Evolutionary conservation across 2,113 vertebrate genomes (phyloP), one percentile per base, ranked within the genome.

Genomic region (Amphiprion percula): DNA sequence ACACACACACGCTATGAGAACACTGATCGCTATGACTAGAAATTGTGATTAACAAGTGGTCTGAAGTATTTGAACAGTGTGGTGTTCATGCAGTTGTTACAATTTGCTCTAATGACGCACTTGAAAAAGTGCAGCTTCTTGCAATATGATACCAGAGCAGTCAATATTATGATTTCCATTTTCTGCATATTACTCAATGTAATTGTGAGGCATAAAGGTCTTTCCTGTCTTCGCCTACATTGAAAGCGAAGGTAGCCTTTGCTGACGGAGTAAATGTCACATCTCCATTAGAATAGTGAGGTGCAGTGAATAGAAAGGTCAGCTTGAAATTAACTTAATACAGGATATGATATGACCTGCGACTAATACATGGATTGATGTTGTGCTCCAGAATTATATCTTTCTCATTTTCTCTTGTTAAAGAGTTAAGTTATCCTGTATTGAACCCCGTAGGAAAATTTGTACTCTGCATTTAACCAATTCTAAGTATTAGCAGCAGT

Each of bases 231-330:
- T 74, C 33, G 15, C 30, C 17, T 21, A 28, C 44, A 23, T 19
- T 58, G 41, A 79, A 77, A 30, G 53, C 46, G 19, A 17, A 44
- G 5, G 39, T 17, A 66, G 64, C 15, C 24, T 62, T 15, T 33
- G 5, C 21, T 39, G 33, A 21, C 64, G 44, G 14, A 78, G 61
- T 65, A 66, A 81, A 70, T 56, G 59, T 83, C 80, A 86, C 61
- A 79, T 87, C 60, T 79, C 71, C 58, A 79, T 86, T 23, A 62
- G 3, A 83, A 71, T 52, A 76, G 14, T 30, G 14, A 37, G 39
- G 21, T 6, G 10, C 41, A 63, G n/a, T 24, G 8, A 26, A 66
- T 5, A n/a, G 33, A 85, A 87, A 86, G 71, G 79, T 72, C 71
- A 87, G 1, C 15, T 52, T 67, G 44, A 76, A 68, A 65, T 80